A percentile compares a stretch with the other conserved stretches of the same genome.
phyloP scores from a whole-genome alignment of 92 coral and sea anemone species.

The Porites rus region DNA sequence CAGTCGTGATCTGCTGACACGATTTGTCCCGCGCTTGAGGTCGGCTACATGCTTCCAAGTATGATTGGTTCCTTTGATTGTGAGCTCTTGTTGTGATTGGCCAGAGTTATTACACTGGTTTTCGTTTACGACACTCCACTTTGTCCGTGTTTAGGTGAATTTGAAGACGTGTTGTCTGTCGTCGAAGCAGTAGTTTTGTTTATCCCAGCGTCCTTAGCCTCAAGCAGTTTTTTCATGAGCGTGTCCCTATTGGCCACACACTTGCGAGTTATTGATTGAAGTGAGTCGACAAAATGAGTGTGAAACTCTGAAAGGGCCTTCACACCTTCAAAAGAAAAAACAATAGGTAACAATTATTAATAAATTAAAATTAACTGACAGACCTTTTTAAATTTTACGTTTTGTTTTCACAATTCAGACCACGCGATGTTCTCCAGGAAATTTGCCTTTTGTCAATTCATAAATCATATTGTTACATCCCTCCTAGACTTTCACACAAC shows the following conservation, averaged over 20 bases:
- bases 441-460: too few species aligned
- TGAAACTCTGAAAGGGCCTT: slow-evolving; percentile 68
- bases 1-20: too few species aligned
- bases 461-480: too few species aligned
- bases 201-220: slow-evolving; percentile 28
- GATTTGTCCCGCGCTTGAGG: too few species aligned
- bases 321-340: slow-evolving; percentile 26
- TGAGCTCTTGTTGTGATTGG: background rate
- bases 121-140: background rate
- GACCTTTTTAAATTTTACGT: too few species aligned
- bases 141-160: background rate
- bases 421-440: too few species aligned
- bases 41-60: too few species aligned
- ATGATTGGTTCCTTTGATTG: too few species aligned
- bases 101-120: too few species aligned
- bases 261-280: slow-evolving; percentile 48
- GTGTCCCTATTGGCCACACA: slow-evolving; percentile 66
- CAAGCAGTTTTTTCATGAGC: slow-evolving; percentile 59
- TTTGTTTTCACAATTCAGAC: too few species aligned
- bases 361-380: too few species aligned
- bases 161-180: slow-evolving; percentile 4
- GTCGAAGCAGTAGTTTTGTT: slow-evolving; percentile 7
- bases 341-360: background rate
- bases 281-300: slow-evolving; percentile 55
- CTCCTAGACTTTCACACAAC: too few species aligned